phyloP scores from a whole-genome alignment of 2,888 invertebrate genomes.

The Andrena chrysosceles region DNA sequence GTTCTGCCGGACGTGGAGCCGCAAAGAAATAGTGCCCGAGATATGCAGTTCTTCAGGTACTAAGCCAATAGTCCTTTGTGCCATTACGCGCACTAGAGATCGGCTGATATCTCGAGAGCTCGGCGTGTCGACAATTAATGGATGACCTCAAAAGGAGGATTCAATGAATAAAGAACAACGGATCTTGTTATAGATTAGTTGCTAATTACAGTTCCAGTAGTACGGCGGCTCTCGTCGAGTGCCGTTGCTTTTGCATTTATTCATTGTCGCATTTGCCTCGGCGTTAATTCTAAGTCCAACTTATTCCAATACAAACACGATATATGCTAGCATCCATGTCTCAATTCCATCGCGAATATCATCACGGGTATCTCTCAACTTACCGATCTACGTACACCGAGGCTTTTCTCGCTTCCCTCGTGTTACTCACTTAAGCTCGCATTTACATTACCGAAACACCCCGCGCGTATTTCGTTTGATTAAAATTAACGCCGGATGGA shows the following conservation, averaged over 20 bases:
- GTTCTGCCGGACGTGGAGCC: not conserved
- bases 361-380: too few relatives aligned
- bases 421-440: not conserved
- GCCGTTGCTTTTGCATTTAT: not conserved
- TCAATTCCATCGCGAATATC: too few relatives aligned
- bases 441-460: not conserved
- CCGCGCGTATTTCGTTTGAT: constrained; percentile 33
- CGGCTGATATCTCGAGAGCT: constrained; percentile 1
- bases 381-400: too few relatives aligned
- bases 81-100: not conserved
- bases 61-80: constrained; percentile 5
- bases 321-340: too few relatives aligned
- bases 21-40: not conserved
- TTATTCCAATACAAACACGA: too few relatives aligned
- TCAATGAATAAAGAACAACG: constrained; percentile 4
- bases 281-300: too few relatives aligned
- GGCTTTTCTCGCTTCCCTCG: too few relatives aligned
- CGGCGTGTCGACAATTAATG: constrained; percentile 10
- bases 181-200: constrained; percentile 6
- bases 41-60: not conserved
- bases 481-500: constrained; percentile 46
- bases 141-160: constrained; percentile 2
- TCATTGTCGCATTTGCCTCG: not conserved
- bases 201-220: not conserved
- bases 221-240: not conserved